Evolutionary conservation across 2,797 vertebrate species (phyloP), one percentile per base, ranked within the genome.

Genomic region (Pelodytes ibericus): DNA sequence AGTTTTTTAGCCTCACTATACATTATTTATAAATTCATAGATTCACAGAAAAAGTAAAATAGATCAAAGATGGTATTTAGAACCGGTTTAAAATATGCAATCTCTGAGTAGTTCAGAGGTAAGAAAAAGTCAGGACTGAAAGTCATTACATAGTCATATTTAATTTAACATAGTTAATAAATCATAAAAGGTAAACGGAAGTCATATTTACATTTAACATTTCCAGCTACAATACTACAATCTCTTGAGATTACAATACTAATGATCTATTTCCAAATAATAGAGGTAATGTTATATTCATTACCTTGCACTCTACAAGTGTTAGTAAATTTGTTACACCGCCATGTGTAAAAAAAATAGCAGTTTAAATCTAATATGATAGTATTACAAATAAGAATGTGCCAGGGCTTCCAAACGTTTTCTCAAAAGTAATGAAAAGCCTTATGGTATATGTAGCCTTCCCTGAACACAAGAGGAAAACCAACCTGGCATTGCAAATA

Each of bases 161-260:
- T 77, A 59, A 77, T 72, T 77, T 36, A 25, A n/a, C 4, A 57
- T 56, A 41, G 36, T 70, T 76, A 70, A 76, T 70, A 76, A 76
- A 70, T 70, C 59, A 76, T 70, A 56, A 70, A 76, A 76, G 47
- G 47, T 56, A 70, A 70, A 65, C 51, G 16, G 6, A 15, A 49
- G 69, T 65, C 68, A 71, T 72, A 71, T 65, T 77, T 71, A 66
- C 68, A 71, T 71, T 77, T 71, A 65, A 36, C 60, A 77, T 77
- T 65, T 63, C 22, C 33, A 65, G 39, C 51, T 51, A 18, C 67
- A 30, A 18, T 27, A 70, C 24, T 62, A n/a, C n/a, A n/a, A n/a
- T n/a, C n/a, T n/a, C n/a, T n/a, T n/a, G 33, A 63, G 36, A 20
- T 69, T 71, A 41, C 11, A 22, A 51, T 16, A 58, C 60, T 59